These are phyloP conservation scores for Oreotragus oreotragus DNA, from an alignment of 2,113 vertebrate genomes.

Conservation along the genomic window DNA sequence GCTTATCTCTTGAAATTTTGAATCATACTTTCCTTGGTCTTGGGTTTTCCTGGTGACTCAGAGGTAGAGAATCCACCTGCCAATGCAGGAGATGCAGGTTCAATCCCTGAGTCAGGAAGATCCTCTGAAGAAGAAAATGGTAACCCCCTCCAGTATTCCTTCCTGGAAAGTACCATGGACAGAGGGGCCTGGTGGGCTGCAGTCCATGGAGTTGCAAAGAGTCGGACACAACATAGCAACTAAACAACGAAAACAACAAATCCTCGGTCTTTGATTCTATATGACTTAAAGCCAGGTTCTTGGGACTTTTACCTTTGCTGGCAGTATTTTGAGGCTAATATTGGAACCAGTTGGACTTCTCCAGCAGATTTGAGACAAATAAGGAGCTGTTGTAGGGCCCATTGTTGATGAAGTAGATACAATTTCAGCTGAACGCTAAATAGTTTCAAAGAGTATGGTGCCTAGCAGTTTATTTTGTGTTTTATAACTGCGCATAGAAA, in stretches of 20 bases:
- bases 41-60: not conserved
- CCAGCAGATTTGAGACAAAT: not conserved
- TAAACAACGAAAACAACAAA: not conserved
- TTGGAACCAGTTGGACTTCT: not conserved
- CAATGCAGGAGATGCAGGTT: not conserved
- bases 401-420: not conserved
- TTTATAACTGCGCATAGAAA: not conserved
- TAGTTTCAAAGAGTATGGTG: not conserved
- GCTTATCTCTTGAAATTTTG: not conserved
- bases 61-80: not conserved
- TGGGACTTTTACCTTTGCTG: not conserved
- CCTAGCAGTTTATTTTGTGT: not conserved
- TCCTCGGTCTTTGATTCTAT: not conserved
- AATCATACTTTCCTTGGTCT: not conserved
- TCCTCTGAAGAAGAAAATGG: not conserved
- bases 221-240: not conserved
- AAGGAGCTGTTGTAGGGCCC: not conserved
- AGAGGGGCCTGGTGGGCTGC: not conserved
- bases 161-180: not conserved
- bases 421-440: not conserved
- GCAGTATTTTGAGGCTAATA: not conserved
- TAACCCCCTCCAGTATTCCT: not conserved
- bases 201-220: not conserved
- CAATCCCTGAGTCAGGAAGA: not conserved
- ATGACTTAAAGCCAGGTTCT: not conserved